Conservation (phyloP, 2,888 invertebrate species). For the Rotaria macrura region DNA sequence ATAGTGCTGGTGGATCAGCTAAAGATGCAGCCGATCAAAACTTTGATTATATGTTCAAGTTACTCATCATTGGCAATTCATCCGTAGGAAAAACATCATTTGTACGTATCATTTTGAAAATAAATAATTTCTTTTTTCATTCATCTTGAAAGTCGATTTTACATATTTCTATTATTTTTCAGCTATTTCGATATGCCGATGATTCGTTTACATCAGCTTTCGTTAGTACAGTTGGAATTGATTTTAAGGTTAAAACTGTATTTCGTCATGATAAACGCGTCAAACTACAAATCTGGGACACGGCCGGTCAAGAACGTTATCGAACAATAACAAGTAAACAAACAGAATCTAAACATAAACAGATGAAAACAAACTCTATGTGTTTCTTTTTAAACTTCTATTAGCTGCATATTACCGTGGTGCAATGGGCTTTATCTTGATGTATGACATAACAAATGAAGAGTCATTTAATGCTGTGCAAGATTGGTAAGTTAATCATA, state of each 20-base stretch:
- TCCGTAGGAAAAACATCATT: conserved; percentile 93
- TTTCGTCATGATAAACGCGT: conserved; percentile 98
- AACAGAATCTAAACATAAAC: no score
- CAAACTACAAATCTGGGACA: conserved; percentile 99
- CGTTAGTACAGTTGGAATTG: conserved; percentile 97
- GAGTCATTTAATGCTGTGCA: conserved; percentile 99
- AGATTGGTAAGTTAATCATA: conserved; percentile 68
- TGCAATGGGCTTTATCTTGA: conserved; percentile 98
- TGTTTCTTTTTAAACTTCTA: background rate
- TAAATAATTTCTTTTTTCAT: background rate
- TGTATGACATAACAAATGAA: conserved; percentile 99
- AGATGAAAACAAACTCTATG: no score
- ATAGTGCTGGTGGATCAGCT: background rate
- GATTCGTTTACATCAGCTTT: conserved; percentile 99
- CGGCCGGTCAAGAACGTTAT: conserved; percentile 96
- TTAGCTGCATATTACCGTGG: conserved; percentile 88
- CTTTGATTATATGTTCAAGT: conserved; percentile 52
- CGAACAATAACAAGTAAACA: conserved; percentile 75
- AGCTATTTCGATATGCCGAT: conserved; percentile 88
- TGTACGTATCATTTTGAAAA: conserved; percentile 40
- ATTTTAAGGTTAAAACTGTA: conserved; percentile 99
- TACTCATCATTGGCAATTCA: conserved; percentile 51
- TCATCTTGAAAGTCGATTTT: background rate
- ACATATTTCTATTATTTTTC: no score
- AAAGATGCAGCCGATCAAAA: conserved; percentile 52